A percentile compares a stretch with the other conserved stretches of the same genome.
Evolutionary conservation across 2,888 invertebrate genomes (phyloP).

Genomic region (Acanthosoma haemorrhoidale): DNA sequence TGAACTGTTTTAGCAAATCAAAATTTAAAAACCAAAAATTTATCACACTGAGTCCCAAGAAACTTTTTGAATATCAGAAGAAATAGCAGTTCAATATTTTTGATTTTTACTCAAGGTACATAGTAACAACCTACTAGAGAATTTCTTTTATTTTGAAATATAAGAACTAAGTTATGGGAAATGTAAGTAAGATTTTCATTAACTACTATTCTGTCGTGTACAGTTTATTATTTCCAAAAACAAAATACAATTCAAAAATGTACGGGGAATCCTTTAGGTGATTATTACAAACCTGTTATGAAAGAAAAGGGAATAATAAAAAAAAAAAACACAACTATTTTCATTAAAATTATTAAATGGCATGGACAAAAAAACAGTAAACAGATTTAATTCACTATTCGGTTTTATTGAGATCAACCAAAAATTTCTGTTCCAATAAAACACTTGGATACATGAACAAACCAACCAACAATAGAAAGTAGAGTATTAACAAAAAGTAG

Average conservation of each 20-base stretch:
- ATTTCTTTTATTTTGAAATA: too few species aligned
- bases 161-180: too few species aligned
- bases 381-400: not conserved
- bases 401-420: not conserved
- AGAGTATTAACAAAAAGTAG: not conserved
- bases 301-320: not conserved
- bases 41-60: too few species aligned
- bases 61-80: too few species aligned
- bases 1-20: too few species aligned
- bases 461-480: not conserved
- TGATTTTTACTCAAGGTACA: too few species aligned
- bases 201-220: too few species aligned
- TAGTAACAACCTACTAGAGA: too few species aligned
- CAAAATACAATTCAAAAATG: not conserved
- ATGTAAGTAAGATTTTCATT: too few species aligned
- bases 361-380: not conserved
- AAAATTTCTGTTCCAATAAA: not conserved
- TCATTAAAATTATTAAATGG: not conserved
- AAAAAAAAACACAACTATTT: constrained; percentile 10
- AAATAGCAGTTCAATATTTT: too few species aligned
- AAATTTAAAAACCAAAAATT: too few species aligned
- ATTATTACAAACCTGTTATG: not conserved
- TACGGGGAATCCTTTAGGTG: not conserved
- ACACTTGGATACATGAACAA: not conserved
- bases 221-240: not conserved